Evolutionary conservation across 2,888 invertebrate genomes (phyloP), one percentile per base, ranked within the genome.

Genomic region (Hemaris fuciformis): DNA sequence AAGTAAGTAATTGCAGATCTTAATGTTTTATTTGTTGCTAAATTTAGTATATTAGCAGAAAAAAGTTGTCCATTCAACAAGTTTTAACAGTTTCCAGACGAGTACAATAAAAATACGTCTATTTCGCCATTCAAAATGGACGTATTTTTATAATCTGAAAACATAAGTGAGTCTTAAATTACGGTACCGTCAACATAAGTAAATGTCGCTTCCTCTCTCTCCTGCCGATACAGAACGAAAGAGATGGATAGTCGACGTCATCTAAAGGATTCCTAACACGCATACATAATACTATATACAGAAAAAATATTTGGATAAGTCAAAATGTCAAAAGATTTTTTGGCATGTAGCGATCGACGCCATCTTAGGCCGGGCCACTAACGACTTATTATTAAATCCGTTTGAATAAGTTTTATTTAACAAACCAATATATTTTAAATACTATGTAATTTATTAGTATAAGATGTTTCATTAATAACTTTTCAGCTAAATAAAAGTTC

Each of bases 341-440:
- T 60, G 60, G 60, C 60, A 60, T 60, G 46, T 25, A 60, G 48
- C 34, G 48, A 57, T 38, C 57, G 53, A 53, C 57, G 38, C 38
- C 38, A 15, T 57, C 38, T 57, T 1, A 3, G 22, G 23, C n/a
- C 57, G 56, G 41, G 34, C 25, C 57, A 27, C 43, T 27, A 18
- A 22, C 42, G 5, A 45, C 43, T 59, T n/a, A n/a, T n/a, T n/a
- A n/a, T n/a, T n/a, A n/a, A n/a, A n/a, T n/a, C n/a, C n/a, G n/a
- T n/a, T n/a, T n/a, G n/a, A n/a, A n/a, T n/a, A n/a, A n/a, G n/a
- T n/a, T n/a, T n/a, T n/a, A n/a, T n/a, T n/a, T n/a, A n/a, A n/a
- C n/a, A n/a, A n/a, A n/a, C n/a, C n/a, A n/a, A n/a, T n/a, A n/a
- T n/a, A n/a, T n/a, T n/a, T n/a, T n/a, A n/a, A n/a, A n/a, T n/a